Evolutionary conservation across 2,113 vertebrate genomes (phyloP).

Genomic region (Corydoras maculifer): DNA sequence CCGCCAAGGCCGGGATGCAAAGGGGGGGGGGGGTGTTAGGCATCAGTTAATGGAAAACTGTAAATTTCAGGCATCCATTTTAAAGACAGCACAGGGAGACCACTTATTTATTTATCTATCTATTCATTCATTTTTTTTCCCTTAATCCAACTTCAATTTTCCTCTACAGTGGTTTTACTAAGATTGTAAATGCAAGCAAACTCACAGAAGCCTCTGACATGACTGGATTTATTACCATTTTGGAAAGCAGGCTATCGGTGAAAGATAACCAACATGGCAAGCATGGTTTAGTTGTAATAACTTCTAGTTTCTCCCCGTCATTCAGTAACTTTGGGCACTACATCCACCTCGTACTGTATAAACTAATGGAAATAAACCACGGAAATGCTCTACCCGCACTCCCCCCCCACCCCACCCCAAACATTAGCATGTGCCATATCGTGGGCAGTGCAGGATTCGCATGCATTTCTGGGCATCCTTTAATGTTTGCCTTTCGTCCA

Average conservation of each 20-base stretch:
- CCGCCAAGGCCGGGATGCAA: slow-evolving; percentile 47
- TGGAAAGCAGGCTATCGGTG: slow-evolving; percentile 61
- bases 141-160: slow-evolving; percentile 72
- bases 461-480: slow-evolving; percentile 17
- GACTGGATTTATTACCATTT: slow-evolving; percentile 63
- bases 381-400: slow-evolving; percentile 28
- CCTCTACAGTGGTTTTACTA: slow-evolving; percentile 70
- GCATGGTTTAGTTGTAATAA: slow-evolving; percentile 55
- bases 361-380: slow-evolving; percentile 51
- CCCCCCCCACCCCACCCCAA: neutral
- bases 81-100: slow-evolving; percentile 63
- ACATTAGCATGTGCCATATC: slow-evolving; percentile 39
- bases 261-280: slow-evolving; percentile 63
- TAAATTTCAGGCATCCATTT: slow-evolving; percentile 65
- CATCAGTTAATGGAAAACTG: slow-evolving; percentile 70
- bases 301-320: slow-evolving; percentile 42
- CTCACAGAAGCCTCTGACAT: slow-evolving; percentile 54
- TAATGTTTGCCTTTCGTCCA: slow-evolving; percentile 37
- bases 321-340: slow-evolving; percentile 47
- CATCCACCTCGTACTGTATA: slow-evolving; percentile 40
- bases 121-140: slow-evolving; percentile 62
- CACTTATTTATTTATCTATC: slow-evolving; percentile 70
- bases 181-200: slow-evolving; percentile 70
- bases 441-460: slow-evolving; percentile 33
- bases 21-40: slow-evolving; percentile 55